A percentile compares a stretch with the other conserved stretches of the same genome.
phyloP scores from a whole-genome alignment of 2,888 invertebrate genomes.

The Candidula unifasciata region DNA sequence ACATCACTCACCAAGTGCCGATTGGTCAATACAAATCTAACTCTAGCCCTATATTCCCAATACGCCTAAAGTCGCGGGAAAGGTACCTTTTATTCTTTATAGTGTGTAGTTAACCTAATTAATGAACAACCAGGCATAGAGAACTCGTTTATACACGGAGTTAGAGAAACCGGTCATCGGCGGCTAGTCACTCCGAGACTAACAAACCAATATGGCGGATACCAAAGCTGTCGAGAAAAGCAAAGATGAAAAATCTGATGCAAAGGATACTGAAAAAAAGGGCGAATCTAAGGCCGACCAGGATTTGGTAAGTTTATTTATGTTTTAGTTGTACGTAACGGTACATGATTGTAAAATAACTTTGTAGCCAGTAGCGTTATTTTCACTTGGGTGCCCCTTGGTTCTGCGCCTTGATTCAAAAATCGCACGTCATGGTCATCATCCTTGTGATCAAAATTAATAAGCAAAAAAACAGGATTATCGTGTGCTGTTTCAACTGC shows the following conservation, averaged over 20 bases:
- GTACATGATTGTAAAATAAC: neutral
- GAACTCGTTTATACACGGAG: constrained; percentile 21
- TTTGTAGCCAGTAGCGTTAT: no score
- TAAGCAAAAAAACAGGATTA: no score
- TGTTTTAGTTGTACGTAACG: no score
- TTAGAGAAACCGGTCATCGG: neutral
- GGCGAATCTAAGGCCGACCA: constrained; percentile 78
- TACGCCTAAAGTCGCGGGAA: no score
- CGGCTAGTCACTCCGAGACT: neutral
- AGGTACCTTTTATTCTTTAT: no score
- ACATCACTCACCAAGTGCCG: no score
- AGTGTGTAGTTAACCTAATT: no score
- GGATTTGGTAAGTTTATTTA: constrained; percentile 76
- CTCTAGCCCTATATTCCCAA: no score
- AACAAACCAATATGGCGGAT: constrained; percentile 73
- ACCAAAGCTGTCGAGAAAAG: constrained; percentile 76
- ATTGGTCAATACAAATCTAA: no score
- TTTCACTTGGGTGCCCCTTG: neutral
- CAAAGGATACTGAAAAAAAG: constrained; percentile 79
- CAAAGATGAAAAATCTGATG: constrained; percentile 59
- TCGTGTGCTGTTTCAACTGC: no score
- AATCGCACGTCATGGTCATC: constrained; percentile 12
- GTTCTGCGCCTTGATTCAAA: neutral
- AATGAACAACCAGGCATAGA: no score
- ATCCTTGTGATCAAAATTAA: no score